These are phyloP conservation scores for Apeira syringaria DNA, from an alignment of 2,888 invertebrate genomes.

Conservation along the genomic window DNA sequence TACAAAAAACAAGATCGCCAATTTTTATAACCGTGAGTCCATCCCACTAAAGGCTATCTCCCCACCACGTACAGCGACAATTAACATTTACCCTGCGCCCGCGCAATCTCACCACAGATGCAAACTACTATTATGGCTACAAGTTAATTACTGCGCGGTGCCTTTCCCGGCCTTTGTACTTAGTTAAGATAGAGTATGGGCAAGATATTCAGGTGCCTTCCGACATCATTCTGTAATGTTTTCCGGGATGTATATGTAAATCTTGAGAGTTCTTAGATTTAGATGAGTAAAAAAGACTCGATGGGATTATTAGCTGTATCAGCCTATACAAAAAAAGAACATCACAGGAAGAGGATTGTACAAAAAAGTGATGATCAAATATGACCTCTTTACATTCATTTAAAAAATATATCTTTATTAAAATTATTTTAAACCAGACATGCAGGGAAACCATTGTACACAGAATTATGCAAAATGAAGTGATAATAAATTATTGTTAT, in stretches of 20 bases:
- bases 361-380: too few species aligned
- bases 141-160: slow-evolving; percentile 30
- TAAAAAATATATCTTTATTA: too few species aligned
- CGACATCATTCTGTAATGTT: slow-evolving; percentile 1
- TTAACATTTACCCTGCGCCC: slow-evolving; percentile 32
- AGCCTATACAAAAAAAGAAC: too few species aligned
- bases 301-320: too few species aligned
- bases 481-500: too few species aligned
- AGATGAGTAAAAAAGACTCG: too few species aligned
- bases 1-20: neutral
- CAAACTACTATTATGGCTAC: slow-evolving; percentile 15
- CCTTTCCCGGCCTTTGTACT: slow-evolving; percentile 23
- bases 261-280: neutral
- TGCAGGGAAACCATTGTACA: too few species aligned
- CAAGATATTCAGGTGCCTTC: slow-evolving; percentile 14
- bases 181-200: slow-evolving; percentile 6
- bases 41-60: slow-evolving; percentile 25
- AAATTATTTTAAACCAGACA: too few species aligned
- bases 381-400: too few species aligned
- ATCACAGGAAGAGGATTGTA: too few species aligned
- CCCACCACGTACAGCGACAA: slow-evolving; percentile 25
- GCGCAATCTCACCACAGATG: slow-evolving; percentile 19
- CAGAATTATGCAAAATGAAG: too few species aligned
- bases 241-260: neutral
- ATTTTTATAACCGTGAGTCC: slow-evolving; percentile 9